A percentile compares a stretch with the other conserved stretches of the same genome.
Evolutionary conservation across 2,888 invertebrate species (phyloP).

Genomic region (Volucella inanis): DNA sequence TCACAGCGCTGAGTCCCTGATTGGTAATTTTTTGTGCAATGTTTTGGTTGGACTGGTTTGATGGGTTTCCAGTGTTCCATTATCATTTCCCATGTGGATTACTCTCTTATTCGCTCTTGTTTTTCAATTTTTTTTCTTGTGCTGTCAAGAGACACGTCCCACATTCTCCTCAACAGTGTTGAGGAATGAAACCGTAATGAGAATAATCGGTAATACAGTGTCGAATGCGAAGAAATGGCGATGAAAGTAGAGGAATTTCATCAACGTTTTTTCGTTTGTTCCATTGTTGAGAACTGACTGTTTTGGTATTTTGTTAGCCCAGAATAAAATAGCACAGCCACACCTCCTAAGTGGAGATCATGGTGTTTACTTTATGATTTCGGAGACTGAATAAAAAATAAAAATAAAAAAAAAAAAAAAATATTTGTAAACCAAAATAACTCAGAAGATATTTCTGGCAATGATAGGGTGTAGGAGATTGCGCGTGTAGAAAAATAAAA

Average conservation of each 20-base stretch:
- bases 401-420: conserved; percentile 1
- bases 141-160: conserved; percentile 19
- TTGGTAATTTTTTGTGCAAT: conserved; percentile 69
- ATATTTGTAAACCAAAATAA: neutral
- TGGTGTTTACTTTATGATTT: too few species aligned
- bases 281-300: neutral
- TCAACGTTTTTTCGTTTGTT: neutral
- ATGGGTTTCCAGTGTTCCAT: conserved; percentile 63
- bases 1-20: conserved; percentile 36
- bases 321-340: conserved; percentile 14
- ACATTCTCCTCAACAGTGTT: neutral
- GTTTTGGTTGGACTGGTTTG: conserved; percentile 58
- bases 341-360: conserved; percentile 13
- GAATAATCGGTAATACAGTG: conserved; percentile 33
- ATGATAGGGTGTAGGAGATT: conserved; percentile 20
- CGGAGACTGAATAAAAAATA: neutral
- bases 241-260: conserved; percentile 25
- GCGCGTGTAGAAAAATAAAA: conserved; percentile 39
- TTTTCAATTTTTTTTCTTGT: neutral
- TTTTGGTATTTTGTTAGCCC: neutral
- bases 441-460: conserved; percentile 13
- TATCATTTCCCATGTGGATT: conserved; percentile 39
- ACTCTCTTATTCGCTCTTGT: conserved; percentile 45
- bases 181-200: neutral
- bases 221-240: neutral